Percentiles rank a stretch among this genome's conserved stretches.
Evolutionary conservation across 2,113 vertebrate genomes (phyloP).

Genomic region (Sigmodon hispidus): DNA sequence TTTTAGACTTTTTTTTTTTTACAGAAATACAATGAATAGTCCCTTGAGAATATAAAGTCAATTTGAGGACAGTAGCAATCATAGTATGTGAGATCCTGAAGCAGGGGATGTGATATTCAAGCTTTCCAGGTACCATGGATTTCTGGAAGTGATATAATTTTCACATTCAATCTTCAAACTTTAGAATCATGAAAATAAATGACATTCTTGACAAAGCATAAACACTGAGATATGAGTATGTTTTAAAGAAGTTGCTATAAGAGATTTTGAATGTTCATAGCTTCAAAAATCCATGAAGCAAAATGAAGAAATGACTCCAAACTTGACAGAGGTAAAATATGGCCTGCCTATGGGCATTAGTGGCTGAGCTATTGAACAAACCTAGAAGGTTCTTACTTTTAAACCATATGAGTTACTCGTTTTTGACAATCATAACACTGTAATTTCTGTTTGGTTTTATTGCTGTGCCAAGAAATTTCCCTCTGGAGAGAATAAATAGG

Average conservation of each 20-base stretch:
- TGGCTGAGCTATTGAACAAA: neutral
- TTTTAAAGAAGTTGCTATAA: conserved; percentile 49
- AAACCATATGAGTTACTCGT: conserved; percentile 54
- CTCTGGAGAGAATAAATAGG: neutral
- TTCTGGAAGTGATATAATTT: neutral
- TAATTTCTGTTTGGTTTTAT: conserved; percentile 55
- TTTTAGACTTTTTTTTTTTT: no score
- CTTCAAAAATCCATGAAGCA: conserved; percentile 46
- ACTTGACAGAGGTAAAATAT: conserved; percentile 33
- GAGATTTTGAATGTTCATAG: conserved; percentile 45
- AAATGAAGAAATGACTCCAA: conserved; percentile 36
- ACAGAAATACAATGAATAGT: neutral
- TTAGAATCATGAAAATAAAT: conserved; percentile 57
- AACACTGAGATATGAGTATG: neutral
- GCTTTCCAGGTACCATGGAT: conserved; percentile 1
- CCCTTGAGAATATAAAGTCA: neutral
- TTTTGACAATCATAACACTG: conserved; percentile 54
- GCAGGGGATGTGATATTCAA: neutral
- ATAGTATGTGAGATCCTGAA: neutral
- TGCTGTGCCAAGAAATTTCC: conserved; percentile 41
- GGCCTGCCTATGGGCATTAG: neutral
- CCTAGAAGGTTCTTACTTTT: conserved; percentile 40
- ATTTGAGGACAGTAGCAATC: neutral
- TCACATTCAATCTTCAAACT: conserved; percentile 20
- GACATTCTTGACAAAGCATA: neutral